A percentile compares a stretch with the other conserved stretches of the same genome.
Evolutionary conservation across 2,797 vertebrate species (phyloP).

Genomic region (Karalla daura): DNA sequence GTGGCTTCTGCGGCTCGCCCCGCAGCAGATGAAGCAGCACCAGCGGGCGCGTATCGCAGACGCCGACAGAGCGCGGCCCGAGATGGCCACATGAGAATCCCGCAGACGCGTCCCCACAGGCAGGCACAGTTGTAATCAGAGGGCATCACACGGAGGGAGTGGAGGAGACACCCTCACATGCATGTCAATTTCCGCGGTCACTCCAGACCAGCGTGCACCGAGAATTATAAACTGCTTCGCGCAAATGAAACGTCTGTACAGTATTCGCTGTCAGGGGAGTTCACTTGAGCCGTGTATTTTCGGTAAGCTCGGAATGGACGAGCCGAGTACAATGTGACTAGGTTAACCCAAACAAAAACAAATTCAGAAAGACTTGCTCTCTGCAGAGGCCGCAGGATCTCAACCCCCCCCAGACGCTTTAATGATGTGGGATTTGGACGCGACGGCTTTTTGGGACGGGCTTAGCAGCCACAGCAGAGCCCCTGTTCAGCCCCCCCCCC

Average conservation of each 20-base stretch:
- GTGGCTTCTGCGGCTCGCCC: constrained; percentile 55
- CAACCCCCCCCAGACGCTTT: constrained; percentile 17
- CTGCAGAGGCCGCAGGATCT: constrained; percentile 36
- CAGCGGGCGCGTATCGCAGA: constrained; percentile 43
- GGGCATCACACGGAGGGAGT: not conserved
- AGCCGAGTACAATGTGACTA: constrained; percentile 17
- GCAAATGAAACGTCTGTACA: constrained; percentile 1
- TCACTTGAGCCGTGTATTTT: not conserved
- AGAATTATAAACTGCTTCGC: not conserved
- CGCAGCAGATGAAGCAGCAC: constrained; percentile 51
- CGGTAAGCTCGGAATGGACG: constrained; percentile 4
- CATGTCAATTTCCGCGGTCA: not conserved
- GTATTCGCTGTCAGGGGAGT: not conserved
- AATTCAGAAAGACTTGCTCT: constrained; percentile 25
- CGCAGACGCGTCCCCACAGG: not conserved
- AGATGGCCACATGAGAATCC: constrained; percentile 23
- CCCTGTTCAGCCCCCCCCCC: constrained; percentile 21
- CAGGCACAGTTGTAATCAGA: not conserved
- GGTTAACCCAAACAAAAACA: constrained; percentile 35
- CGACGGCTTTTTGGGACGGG: constrained; percentile 5
- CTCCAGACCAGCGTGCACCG: not conserved
- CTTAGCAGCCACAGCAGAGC: constrained; percentile 16
- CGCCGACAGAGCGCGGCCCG: constrained; percentile 39
- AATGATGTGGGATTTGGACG: constrained; percentile 32
- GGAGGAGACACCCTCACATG: not conserved